Base-by-base conservation (phyloP, 2,888 invertebrate genomes). In the Ellobium chinense region DNA sequence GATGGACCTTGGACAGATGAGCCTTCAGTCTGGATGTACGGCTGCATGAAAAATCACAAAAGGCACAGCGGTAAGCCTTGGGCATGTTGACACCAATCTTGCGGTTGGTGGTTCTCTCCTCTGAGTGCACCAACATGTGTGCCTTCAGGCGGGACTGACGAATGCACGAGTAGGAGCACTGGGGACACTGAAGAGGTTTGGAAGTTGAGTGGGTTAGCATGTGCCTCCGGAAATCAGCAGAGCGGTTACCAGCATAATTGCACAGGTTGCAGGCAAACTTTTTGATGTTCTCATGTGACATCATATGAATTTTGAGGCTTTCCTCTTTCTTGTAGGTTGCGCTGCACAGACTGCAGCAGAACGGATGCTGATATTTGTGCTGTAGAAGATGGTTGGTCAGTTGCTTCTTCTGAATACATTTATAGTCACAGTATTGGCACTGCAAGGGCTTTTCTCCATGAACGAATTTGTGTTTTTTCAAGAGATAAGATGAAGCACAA, bases 301-400 rank as follows among this genome's bases (percentile, higher is more conserved):
- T 56, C 80, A 75, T 75, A 27, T 80, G 80, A 60, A 80, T 66
- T 37, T 80, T 80, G 24, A 75, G 63, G 21, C 80, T 74, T 36
- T 73, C 80, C n/a, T 73, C 80, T 36, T 80, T 80, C 54, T 80
- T 80, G 54, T 80, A 80, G 0, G 73, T 80, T 5, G 80, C 80
- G 31, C 69, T 69, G 60, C 80, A 80, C 29, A 80, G 37, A 39
- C 58, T 75, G 46, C 80, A 80, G 63, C 69, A 74, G 18, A 75
- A 80, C 37, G 80, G 80, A 29, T 73, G 73, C n/a, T 75, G 73
- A 34, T 56, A 80, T n/a, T 80, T 73, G 69, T 80, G 80, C 56
- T 74, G 75, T 18, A 80, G 54, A 18, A 80, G n/a, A 60, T 80
- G 80, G 54, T 80, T 73, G 1, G 75, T 74, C 36, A 80, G 62